Percentiles rank a stretch among this genome's conserved stretches.
Conservation (phyloP, 23 tunicate genomes). For the Ascidia mentula region DNA sequence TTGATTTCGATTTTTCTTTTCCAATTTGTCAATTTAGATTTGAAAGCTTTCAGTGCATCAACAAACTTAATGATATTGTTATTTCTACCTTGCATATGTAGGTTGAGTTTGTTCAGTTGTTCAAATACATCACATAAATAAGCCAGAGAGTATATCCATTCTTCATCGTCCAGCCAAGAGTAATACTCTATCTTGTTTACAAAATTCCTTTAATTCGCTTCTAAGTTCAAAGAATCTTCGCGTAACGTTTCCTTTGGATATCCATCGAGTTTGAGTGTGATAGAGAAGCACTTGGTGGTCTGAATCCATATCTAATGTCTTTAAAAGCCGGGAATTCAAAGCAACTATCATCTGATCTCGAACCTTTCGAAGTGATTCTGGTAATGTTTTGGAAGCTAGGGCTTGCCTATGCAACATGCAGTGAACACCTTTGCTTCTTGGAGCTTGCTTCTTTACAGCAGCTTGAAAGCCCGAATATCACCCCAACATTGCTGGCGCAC, state of each 20-base stretch:
- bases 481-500: conserved; percentile 69
- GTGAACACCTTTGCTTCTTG: conserved; percentile 44
- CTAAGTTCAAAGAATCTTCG: conserved; percentile 59
- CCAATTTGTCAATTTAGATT: conserved; percentile 55
- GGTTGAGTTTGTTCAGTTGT: conserved; percentile 58
- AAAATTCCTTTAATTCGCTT: conserved; percentile 31
- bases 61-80: conserved; percentile 47
- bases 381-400: conserved; percentile 77
- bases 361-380: conserved; percentile 57
- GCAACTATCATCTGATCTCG: conserved; percentile 37
- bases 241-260: conserved; percentile 64
- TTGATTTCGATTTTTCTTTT: conserved; percentile 35
- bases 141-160: conserved; percentile 58
- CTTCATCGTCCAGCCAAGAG: conserved; percentile 53
- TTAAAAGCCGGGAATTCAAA: conserved; percentile 41
- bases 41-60: conserved; percentile 42
- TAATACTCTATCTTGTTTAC: not conserved
- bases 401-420: conserved; percentile 67
- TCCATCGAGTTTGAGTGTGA: conserved; percentile 56
- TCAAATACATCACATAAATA: conserved; percentile 66
- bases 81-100: conserved; percentile 44
- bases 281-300: conserved; percentile 50
- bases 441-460: conserved; percentile 44
- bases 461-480: conserved; percentile 60
- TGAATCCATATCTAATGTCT: conserved; percentile 48